Evolutionary conservation across 1,140 invertebrate genomes (phyloP), one percentile per base, ranked within the genome.

Genomic region (Oryctes rhinoceros): DNA sequence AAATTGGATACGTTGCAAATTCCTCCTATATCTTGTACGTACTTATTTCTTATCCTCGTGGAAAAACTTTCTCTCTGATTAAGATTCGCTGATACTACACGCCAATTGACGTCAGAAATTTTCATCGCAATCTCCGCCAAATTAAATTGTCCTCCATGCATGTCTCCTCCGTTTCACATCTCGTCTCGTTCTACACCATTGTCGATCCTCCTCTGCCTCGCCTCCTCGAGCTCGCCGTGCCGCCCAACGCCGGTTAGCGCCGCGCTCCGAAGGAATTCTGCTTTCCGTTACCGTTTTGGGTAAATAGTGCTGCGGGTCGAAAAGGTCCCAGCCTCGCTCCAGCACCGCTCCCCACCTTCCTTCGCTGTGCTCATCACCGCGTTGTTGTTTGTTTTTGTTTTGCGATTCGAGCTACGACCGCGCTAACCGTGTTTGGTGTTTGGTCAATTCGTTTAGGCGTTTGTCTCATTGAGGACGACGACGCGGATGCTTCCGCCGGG

Each of bases 371-470:
- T 44, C 39, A 44, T 44, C 39, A 44, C 39, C 53, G 15, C 15
- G 18, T 59, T 59, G 65, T 75, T 79, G 79, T 80, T 80, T 80
- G 79, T 65, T 76, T 80, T 76, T 71, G 65, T 71, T 74, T 83
- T 81, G 79, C 65, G 71, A 84, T 84, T 83, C 83, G 81, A 76
- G 78, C 71, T 78, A 81, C 83, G 82, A 76, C 82, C 49, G 79
- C 80, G 80, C 76, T 84, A 84, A 84, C 83, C 81, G 81, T 83
- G 81, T 84, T 84, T 83, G 80, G 82, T 84, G 83, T 84, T 84
- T 84, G 83, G 83, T 83, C 83, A 84, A 84, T 84, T 82, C 83
- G 81, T 82, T 84, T 84, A 84, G 78, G 78, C 81, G 81, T 83
- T 84, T 83, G 82, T 81, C 39, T 44, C 81, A 83, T 83, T 80